Conservation (phyloP, 2,113 vertebrate species). For the Platysternon megacephalum region DNA sequence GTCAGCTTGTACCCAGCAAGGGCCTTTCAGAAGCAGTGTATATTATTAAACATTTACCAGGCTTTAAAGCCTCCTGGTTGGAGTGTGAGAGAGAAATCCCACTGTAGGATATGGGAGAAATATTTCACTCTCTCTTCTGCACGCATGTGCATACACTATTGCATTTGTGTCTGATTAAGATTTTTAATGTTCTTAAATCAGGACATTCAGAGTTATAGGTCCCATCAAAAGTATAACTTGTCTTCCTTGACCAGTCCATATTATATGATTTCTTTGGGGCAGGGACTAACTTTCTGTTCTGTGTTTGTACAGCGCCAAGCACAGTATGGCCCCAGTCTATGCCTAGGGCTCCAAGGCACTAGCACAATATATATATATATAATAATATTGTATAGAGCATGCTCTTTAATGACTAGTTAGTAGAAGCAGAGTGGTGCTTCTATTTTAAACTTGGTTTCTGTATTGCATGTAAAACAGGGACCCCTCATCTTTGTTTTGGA, state of each 20-base stretch:
- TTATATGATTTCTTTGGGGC: neutral
- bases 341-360: neutral
- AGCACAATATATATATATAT: too few relatives aligned
- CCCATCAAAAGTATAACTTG: too few relatives aligned
- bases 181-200: neutral
- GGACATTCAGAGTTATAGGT: neutral
- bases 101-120: neutral
- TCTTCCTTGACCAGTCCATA: neutral
- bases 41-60: neutral
- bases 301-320: too few relatives aligned
- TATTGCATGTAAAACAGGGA: accelerated
- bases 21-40: neutral
- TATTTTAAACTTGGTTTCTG: accelerated
- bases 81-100: neutral
- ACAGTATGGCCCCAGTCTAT: neutral
- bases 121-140: neutral
- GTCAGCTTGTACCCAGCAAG: neutral
- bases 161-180: accelerated
- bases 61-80: neutral
- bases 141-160: too few relatives aligned
- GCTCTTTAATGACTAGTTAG: neutral
- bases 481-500: accelerated
- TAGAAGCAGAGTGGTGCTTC: neutral
- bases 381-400: too few relatives aligned
- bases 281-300: neutral